Base-by-base conservation (phyloP, 2,797 vertebrate genomes). In the Scyliorhinus canicula region DNA sequence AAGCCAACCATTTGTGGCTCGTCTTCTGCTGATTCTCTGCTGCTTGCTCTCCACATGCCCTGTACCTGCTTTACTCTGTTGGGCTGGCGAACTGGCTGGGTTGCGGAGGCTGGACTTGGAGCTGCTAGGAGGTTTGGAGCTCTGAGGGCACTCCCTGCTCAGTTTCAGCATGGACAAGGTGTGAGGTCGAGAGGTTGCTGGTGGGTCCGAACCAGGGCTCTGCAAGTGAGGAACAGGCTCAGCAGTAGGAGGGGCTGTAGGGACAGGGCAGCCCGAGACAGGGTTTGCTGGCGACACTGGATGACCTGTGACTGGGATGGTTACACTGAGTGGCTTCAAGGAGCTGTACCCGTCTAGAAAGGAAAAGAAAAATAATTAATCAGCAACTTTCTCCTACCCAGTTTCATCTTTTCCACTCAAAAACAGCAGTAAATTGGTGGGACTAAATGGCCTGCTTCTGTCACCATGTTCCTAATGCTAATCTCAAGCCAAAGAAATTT, bases 1-100 rank as follows among this genome's bases (percentile, higher is more conserved):
- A 93, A 97, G 97, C 99, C 99, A 99, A 97, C 99, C 99, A 3
- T 99, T 99, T 95, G 99, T 99, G 77, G 97, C 98, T 95, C 98
- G 98, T 55, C 98, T 97, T 69, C 97, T 97, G 96, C 97, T 97
- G 95, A 98, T 98, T 95, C 98, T 98, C 0, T 97, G 97, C 96
- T 99, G 98, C 97, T 98, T 99, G 12, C 98, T 96, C 79, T 97
- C 97, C 95, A 96, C 96, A 69, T 97, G 97, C 93, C 97, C 96
- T 0, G 97, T 96, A 3, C 96, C 95, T 0, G 97, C 97, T 97
- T 98, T 98, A 97, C 98, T 74, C 67, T 69, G 93, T 47, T 94
- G 93, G 19, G 47, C 31, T 35, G 28, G 93, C 9, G 67, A 19
- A 94, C 97, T 97, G 0, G 98, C 95, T 0, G 96, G 96, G 0